Evolutionary conservation across 2,888 invertebrate genomes (phyloP).

Genomic region (Esperia sulphurella): DNA sequence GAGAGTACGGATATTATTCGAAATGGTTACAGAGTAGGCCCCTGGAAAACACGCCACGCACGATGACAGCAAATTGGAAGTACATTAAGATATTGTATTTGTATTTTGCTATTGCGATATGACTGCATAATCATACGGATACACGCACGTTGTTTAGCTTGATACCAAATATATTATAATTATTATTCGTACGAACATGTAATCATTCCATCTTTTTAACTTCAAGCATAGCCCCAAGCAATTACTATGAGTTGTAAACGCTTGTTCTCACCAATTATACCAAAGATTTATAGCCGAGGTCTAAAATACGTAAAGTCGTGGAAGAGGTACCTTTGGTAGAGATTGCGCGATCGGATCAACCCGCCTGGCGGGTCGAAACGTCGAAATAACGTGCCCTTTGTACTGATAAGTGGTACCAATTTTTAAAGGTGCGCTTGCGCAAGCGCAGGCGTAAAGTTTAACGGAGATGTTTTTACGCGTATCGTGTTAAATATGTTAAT

Average conservation of each 20-base stretch:
- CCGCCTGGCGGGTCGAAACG: slow-evolving; percentile 24
- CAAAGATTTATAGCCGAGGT: neutral
- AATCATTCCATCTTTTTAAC: too few species aligned
- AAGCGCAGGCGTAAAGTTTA: slow-evolving; percentile 40
- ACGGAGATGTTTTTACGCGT: slow-evolving; percentile 50
- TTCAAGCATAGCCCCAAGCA: neutral
- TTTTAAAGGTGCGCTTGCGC: slow-evolving; percentile 51
- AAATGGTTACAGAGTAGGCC: too few species aligned
- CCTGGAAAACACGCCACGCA: too few species aligned
- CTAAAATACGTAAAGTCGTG: neutral
- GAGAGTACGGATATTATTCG: too few species aligned
- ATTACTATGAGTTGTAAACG: neutral
- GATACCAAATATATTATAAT: too few species aligned
- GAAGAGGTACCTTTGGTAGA: slow-evolving; percentile 7
- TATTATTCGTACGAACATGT: too few species aligned
- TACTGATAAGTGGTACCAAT: slow-evolving; percentile 26
- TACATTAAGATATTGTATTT: too few species aligned
- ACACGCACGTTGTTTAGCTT: too few species aligned
- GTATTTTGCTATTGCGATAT: too few species aligned
- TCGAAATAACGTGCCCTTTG: slow-evolving; percentile 53
- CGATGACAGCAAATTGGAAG: too few species aligned
- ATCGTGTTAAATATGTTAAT: slow-evolving; percentile 55
- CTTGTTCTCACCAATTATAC: neutral
- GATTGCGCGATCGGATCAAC: slow-evolving; percentile 35
- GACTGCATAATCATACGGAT: too few species aligned